Conservation (phyloP, 2,797 vertebrate species). For the Bufotes viridis region DNA sequence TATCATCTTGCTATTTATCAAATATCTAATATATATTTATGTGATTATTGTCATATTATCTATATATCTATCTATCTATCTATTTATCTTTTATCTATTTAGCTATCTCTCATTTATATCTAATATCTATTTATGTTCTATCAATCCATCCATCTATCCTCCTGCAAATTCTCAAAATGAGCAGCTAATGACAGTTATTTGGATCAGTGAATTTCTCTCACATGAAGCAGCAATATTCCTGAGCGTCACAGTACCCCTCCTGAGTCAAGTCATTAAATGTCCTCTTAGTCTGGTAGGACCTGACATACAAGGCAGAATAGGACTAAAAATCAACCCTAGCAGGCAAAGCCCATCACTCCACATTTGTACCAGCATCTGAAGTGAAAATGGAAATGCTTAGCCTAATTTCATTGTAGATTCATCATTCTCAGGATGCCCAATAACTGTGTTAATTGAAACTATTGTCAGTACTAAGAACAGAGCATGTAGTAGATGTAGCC, state of each 20-base stretch:
- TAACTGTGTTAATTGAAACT: too few relatives aligned
- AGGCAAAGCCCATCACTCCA: not conserved
- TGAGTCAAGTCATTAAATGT: not conserved
- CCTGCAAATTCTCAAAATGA: too few relatives aligned
- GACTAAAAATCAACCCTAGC: not conserved
- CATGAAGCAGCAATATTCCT: not conserved
- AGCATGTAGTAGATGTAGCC: not conserved
- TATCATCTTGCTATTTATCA: too few relatives aligned
- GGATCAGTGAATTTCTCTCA: not conserved
- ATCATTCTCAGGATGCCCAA: too few relatives aligned
- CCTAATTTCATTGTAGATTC: not conserved
- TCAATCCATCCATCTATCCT: too few relatives aligned
- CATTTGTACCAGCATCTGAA: not conserved
- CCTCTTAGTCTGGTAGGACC: not conserved
- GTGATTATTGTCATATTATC: too few relatives aligned
- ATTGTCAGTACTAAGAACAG: too few relatives aligned
- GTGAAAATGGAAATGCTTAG: not conserved
- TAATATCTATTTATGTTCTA: too few relatives aligned
- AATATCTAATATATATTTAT: too few relatives aligned
- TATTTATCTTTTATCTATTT: too few relatives aligned
- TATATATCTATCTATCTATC: too few relatives aligned
- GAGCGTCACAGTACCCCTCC: not conserved
- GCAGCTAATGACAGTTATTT: not conserved
- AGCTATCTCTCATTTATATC: too few relatives aligned
- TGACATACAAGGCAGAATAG: not conserved